phyloP scores from a whole-genome alignment of 2,888 invertebrate genomes.

The Plagiodera versicolora region DNA sequence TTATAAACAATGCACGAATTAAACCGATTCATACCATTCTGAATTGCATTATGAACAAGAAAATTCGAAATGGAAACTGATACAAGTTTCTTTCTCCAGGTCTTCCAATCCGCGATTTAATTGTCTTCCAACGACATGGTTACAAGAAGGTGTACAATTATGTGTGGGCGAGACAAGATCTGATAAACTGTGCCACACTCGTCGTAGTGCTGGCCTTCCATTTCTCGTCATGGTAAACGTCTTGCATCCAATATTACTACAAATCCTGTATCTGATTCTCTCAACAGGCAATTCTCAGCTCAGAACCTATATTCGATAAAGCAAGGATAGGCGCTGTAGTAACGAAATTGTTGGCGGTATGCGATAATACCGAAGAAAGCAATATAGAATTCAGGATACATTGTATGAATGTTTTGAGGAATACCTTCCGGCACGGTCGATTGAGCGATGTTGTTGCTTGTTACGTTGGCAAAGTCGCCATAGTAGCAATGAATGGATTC shows the following conservation, averaged over 20 bases:
- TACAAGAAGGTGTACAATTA: conserved; percentile 61
- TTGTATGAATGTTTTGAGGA: conserved; percentile 83
- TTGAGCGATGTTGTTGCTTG: conserved; percentile 72
- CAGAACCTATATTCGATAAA: conserved; percentile 61
- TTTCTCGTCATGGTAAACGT: conserved; percentile 78
- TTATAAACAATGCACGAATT: too few species aligned
- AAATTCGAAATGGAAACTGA: too few species aligned
- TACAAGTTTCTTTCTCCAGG: conserved; percentile 12
- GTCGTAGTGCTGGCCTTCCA: conserved; percentile 92
- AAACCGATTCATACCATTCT: too few species aligned
- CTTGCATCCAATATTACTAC: conserved; percentile 1
- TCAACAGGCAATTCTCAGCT: conserved; percentile 74
- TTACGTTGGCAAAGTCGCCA: conserved; percentile 70
- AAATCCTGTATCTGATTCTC: conserved; percentile 11
- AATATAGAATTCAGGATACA: conserved; percentile 68
- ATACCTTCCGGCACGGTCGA: conserved; percentile 75
- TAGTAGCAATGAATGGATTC: conserved; percentile 74
- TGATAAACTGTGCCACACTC: conserved; percentile 72
- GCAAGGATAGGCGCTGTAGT: conserved; percentile 55
- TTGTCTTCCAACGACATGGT: conserved; percentile 66
- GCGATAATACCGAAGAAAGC: conserved; percentile 43
- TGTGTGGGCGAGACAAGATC: conserved; percentile 57
- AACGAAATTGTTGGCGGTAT: conserved; percentile 57
- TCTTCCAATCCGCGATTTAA: conserved; percentile 52
- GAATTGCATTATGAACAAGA: too few species aligned